These are phyloP conservation scores for Epistrophella euchroma DNA, from an alignment of 2,888 invertebrate genomes.

Conservation along the genomic window DNA sequence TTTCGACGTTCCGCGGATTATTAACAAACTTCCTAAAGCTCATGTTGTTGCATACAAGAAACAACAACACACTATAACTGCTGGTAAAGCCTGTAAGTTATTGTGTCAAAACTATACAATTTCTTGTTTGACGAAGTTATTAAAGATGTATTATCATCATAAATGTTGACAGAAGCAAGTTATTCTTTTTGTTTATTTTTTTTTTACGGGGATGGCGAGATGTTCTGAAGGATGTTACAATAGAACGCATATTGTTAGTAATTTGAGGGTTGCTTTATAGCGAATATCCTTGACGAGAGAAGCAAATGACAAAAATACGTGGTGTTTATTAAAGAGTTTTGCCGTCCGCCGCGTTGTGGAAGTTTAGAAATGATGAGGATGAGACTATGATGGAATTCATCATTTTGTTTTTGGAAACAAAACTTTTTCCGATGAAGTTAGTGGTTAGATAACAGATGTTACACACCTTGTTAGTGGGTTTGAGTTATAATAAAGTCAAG, in stretches of 20 bases:
- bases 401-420: slow-evolving; percentile 40
- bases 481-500: slow-evolving; percentile 64
- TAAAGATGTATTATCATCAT: slow-evolving; percentile 73
- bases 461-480: slow-evolving; percentile 11
- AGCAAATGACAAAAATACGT: slow-evolving; percentile 64
- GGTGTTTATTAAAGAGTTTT: slow-evolving; percentile 70
- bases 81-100: slow-evolving; percentile 43
- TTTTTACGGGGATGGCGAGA: background rate
- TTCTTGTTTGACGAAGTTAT: slow-evolving; percentile 72
- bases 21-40: slow-evolving; percentile 47
- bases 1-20: slow-evolving; percentile 37
- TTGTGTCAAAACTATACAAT: slow-evolving; percentile 41
- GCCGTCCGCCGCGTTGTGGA: background rate
- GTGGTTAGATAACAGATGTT: slow-evolving; percentile 52
- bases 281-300: slow-evolving; percentile 15
- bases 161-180: slow-evolving; percentile 57
- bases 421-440: slow-evolving; percentile 59
- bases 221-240: background rate
- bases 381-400: slow-evolving; percentile 46
- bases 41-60: background rate
- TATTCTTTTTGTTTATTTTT: slow-evolving; percentile 11
- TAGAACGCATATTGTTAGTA: slow-evolving; percentile 43
- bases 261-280: slow-evolving; percentile 36
- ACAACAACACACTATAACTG: no score
- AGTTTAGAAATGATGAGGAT: background rate